Percentiles rank a stretch among this genome's conserved stretches.
These are phyloP conservation scores for Brachionus angularis DNA, from an alignment of 1,140 invertebrate species.

Conservation along the genomic window DNA sequence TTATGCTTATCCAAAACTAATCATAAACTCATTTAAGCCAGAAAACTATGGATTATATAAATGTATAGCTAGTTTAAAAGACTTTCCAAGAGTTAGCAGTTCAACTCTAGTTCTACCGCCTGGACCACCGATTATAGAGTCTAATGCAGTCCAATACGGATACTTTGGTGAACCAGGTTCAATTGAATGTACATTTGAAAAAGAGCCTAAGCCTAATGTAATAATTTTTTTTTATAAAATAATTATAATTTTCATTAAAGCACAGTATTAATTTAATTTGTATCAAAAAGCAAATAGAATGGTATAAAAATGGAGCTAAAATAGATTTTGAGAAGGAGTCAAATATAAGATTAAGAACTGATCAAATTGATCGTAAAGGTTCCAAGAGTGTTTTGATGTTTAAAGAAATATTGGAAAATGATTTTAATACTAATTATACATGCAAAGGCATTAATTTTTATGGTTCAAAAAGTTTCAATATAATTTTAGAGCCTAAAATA, in stretches of 20 bases:
- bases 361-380: conserved; percentile 20
- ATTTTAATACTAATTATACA: conserved; percentile 29
- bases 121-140: conserved; percentile 17
- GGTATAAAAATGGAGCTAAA: conserved; percentile 1
- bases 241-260: neutral
- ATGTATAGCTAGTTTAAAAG: conserved; percentile 34
- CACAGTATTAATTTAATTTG: neutral
- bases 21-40: conserved; percentile 31
- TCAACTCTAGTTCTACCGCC: conserved; percentile 6
- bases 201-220: conserved; percentile 36
- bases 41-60: conserved; percentile 40
- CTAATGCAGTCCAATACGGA: neutral
- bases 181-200: conserved; percentile 11
- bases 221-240: neutral
- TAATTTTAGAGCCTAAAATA: conserved; percentile 9
- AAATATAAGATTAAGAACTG: conserved; percentile 14
- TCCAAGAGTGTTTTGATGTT: conserved; percentile 19
- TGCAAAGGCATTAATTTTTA: conserved; percentile 19
- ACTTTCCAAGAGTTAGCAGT: conserved; percentile 21
- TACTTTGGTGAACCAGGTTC: conserved; percentile 27
- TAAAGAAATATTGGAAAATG: neutral
- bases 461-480: conserved; percentile 2
- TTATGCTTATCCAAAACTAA: conserved; percentile 28
- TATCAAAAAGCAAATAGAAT: conserved; percentile 22
- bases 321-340: conserved; percentile 32